phyloP scores from a whole-genome alignment of 2,797 vertebrate species.

The Microctenopoma steveboyesi region DNA sequence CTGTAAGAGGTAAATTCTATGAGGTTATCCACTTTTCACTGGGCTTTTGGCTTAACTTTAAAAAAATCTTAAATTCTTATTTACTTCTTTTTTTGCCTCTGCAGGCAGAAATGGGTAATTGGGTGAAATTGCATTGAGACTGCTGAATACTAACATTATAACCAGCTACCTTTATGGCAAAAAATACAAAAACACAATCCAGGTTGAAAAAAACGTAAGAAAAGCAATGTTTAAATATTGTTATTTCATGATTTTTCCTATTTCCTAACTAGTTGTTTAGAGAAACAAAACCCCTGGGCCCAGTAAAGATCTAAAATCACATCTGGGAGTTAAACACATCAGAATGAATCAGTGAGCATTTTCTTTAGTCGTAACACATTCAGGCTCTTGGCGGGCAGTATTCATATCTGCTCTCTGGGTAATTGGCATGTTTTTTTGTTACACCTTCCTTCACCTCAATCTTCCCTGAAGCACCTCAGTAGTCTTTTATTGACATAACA shows the following conservation, averaged over 20 bases:
- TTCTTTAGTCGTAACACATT: background rate
- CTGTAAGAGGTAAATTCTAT: too few relatives aligned
- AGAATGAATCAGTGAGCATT: constrained; percentile 9
- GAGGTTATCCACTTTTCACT: too few relatives aligned
- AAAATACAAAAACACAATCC: background rate
- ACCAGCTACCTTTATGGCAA: background rate
- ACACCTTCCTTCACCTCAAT: constrained; percentile 33
- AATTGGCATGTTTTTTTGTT: constrained; percentile 43
- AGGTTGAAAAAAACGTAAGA: too few relatives aligned
- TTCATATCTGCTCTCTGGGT: constrained; percentile 45
- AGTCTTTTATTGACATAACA: constrained; percentile 45
- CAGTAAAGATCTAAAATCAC: background rate
- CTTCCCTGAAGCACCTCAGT: constrained; percentile 37
- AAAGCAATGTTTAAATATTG: background rate
- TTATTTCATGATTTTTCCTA: background rate
- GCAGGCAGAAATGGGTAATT: too few relatives aligned
- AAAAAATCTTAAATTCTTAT: too few relatives aligned
- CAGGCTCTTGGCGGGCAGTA: background rate
- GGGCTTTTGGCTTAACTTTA: too few relatives aligned
- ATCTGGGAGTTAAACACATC: constrained; percentile 7
- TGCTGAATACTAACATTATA: background rate
- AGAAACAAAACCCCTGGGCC: background rate
- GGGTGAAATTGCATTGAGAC: background rate
- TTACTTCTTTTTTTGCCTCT: too few relatives aligned
- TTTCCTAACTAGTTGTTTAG: constrained; percentile 12